Percentiles rank a stretch among this genome's conserved stretches.
These are phyloP conservation scores for Microtus agrestis DNA, from an alignment of 2,797 vertebrate genomes.

Conservation along the genomic window DNA sequence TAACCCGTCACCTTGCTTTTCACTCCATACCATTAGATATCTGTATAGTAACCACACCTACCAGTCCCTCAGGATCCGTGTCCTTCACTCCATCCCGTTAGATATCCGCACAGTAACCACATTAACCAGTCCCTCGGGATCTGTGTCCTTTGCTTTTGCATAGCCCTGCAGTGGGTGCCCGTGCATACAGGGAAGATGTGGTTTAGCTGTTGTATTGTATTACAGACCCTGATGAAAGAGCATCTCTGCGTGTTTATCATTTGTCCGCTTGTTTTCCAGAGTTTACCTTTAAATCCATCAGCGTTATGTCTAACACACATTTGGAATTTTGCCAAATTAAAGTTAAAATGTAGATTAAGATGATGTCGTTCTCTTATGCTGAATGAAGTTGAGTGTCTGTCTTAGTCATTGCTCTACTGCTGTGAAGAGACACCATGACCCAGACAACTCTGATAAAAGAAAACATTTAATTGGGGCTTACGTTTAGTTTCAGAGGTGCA, in stretches of 20 bases:
- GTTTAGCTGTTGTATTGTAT: background rate
- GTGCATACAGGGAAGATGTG: background rate
- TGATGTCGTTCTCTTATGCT: background rate
- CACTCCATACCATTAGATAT: no score
- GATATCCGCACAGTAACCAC: no score
- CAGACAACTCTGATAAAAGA: background rate
- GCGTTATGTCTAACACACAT: background rate
- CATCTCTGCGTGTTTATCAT: background rate
- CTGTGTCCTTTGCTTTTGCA: background rate
- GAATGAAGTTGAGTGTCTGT: background rate
- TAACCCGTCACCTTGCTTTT: background rate
- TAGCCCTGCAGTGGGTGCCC: background rate
- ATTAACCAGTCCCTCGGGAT: no score
- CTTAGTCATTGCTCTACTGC: background rate
- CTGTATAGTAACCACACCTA: no score
- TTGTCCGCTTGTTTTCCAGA: constrained; percentile 26
- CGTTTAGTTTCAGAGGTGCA: background rate
- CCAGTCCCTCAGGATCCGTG: no score
- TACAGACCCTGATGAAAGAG: background rate
- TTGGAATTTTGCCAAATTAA: constrained; percentile 21
- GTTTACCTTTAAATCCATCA: background rate
- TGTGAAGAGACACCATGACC: background rate
- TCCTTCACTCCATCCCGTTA: no score
- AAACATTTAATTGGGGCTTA: background rate
- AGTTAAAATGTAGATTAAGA: constrained; percentile 47